phyloP scores from a whole-genome alignment of 1,140 invertebrate species.

The Drosophila neocordata region DNA sequence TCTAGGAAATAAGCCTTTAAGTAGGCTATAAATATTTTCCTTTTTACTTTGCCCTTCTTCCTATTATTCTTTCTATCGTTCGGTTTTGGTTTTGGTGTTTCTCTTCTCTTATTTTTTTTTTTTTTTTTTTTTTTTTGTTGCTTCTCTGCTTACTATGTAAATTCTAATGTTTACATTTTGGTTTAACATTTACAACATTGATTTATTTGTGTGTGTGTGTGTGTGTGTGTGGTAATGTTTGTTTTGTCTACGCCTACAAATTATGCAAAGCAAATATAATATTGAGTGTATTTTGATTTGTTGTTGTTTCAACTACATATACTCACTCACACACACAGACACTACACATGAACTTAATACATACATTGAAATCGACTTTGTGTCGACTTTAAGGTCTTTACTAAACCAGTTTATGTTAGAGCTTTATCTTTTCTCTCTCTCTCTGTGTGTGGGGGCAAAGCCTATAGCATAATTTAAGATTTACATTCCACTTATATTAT shows the following conservation, averaged over 20 bases:
- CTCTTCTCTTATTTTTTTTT: too few relatives aligned
- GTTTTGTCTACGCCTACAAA: conserved; percentile 36
- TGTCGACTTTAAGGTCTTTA: background rate
- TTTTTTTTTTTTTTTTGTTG: background rate
- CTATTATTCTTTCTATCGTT: conserved; percentile 19
- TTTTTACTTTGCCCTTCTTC: conserved; percentile 6
- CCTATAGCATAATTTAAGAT: conserved; percentile 67
- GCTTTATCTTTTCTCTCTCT: background rate
- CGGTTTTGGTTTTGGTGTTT: too few relatives aligned
- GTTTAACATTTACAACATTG: conserved; percentile 52
- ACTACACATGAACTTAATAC: background rate
- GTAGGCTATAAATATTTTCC: conserved; percentile 55
- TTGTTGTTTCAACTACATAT: background rate
- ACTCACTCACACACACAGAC: too few relatives aligned
- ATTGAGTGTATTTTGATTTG: conserved; percentile 11
- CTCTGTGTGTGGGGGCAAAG: conserved; percentile 17
- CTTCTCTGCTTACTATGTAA: conserved; percentile 41
- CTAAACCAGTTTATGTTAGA: background rate
- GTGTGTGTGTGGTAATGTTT: conserved; percentile 12
- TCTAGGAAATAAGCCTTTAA: conserved; percentile 49
- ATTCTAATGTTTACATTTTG: conserved; percentile 51
- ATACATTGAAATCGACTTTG: conserved; percentile 7
- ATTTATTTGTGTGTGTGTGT: conserved; percentile 50
- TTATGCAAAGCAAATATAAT: conserved; percentile 55
- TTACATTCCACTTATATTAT: conserved; percentile 57